phyloP scores from a whole-genome alignment of 1,140 invertebrate species.

The Aplysia californica region DNA sequence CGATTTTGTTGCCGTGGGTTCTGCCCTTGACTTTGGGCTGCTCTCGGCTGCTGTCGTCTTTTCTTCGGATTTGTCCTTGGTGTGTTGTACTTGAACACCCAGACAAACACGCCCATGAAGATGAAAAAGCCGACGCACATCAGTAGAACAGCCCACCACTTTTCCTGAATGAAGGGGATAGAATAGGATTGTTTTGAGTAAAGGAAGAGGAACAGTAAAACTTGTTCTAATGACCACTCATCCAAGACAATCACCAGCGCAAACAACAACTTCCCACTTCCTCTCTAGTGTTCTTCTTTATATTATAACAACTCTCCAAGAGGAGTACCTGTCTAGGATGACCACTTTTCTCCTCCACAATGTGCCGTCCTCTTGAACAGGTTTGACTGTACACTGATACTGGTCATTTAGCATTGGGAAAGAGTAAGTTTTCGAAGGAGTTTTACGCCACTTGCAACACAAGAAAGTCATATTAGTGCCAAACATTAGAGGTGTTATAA shows the following conservation, averaged over 20 bases:
- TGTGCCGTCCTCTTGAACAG: neutral
- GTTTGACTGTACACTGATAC: neutral
- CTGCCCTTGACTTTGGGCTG: neutral
- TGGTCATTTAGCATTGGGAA: neutral
- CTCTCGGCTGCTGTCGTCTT: neutral
- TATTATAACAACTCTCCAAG: neutral
- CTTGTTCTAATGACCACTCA: no score
- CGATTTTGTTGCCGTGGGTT: no score
- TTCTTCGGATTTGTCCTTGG: conserved; percentile 33
- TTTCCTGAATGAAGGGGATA: conserved; percentile 21
- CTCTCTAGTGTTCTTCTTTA: neutral
- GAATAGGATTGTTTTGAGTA: neutral
- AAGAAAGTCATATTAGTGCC: no score
- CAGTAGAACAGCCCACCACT: conserved; percentile 38
- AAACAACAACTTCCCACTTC: no score
- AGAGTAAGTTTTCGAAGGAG: no score
- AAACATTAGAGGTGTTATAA: no score
- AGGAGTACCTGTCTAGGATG: neutral
- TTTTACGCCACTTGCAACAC: no score
- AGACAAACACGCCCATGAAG: conserved; percentile 33
- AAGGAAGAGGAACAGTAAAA: neutral
- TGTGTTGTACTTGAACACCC: conserved; percentile 34
- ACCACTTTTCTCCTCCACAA: no score
- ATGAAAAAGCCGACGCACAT: conserved; percentile 31
- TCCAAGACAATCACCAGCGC: no score